These are phyloP conservation scores for Actinopyga echinites DNA, from an alignment of 53 echinoderm and acorn worm species.

Conservation along the genomic window DNA sequence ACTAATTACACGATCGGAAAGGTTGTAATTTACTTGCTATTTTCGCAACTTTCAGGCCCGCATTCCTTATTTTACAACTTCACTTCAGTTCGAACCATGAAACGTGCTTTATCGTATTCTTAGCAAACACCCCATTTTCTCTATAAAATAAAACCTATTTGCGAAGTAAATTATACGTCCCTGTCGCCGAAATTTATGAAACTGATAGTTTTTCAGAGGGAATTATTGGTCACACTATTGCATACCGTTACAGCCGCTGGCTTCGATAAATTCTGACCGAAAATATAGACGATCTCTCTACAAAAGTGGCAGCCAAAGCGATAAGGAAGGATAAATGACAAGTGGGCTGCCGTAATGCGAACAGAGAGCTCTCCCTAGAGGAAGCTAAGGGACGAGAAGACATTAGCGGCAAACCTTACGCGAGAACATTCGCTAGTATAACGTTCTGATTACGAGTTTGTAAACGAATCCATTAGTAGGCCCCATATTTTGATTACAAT, in stretches of 20 bases:
- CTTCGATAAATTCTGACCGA: constrained; percentile 19
- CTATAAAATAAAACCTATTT: constrained; percentile 17
- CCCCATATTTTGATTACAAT: constrained; percentile 2
- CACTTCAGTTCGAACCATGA: not conserved
- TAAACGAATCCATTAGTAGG: constrained; percentile 29
- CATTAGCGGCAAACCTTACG: constrained; percentile 17
- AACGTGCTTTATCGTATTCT: constrained; percentile 14
- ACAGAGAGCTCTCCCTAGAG: constrained; percentile 11
- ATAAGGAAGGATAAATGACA: constrained; percentile 28
- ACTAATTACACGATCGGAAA: constrained; percentile 13
- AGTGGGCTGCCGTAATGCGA: not conserved
- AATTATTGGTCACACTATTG: constrained; percentile 35
- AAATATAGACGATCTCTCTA: not conserved
- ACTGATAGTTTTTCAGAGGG: constrained; percentile 20
- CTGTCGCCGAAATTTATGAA: constrained; percentile 24
- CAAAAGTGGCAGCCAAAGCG: constrained; percentile 6
- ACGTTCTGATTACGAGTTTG: constrained; percentile 15
- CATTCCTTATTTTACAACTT: not conserved
- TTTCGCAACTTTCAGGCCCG: not conserved
- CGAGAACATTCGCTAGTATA: constrained; percentile 20
- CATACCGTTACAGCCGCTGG: constrained; percentile 34
- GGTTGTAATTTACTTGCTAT: constrained; percentile 7
- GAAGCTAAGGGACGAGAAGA: not conserved
- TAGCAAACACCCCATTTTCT: not conserved
- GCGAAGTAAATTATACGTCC: constrained; percentile 6